phyloP scores from a whole-genome alignment of 2,113 vertebrate genomes.

The Eurystomus gularis region DNA sequence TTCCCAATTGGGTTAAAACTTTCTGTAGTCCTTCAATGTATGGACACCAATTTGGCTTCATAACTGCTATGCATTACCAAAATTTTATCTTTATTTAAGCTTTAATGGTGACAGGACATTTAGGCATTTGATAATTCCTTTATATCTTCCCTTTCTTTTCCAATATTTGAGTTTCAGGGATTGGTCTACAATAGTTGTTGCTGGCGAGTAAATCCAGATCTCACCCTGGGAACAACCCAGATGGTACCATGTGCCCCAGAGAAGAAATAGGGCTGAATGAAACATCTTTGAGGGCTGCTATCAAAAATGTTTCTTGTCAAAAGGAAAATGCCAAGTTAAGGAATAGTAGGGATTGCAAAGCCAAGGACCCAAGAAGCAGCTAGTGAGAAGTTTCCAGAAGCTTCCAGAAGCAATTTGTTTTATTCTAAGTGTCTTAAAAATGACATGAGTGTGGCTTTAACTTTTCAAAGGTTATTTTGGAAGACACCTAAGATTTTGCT shows the following conservation, averaged over 20 bases:
- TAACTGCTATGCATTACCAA: neutral
- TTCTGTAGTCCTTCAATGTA: neutral
- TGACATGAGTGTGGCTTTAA: neutral
- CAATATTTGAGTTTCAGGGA: neutral
- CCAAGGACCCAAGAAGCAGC: neutral
- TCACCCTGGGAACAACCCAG: fast-evolving
- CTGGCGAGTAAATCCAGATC: fast-evolving
- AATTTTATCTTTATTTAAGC: neutral
- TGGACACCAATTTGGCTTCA: neutral
- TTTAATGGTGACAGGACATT: neutral
- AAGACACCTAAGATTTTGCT: neutral
- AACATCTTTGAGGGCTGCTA: neutral
- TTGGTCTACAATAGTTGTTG: fast-evolving
- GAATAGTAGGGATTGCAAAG: neutral
- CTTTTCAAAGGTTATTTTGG: neutral
- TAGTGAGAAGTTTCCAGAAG: neutral
- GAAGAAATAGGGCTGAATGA: neutral
- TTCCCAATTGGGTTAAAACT: neutral
- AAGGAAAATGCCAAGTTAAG: neutral
- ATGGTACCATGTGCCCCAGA: neutral
- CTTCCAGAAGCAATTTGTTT: neutral
- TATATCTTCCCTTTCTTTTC: neutral
- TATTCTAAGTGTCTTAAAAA: neutral
- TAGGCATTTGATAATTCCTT: neutral
- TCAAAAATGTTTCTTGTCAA: neutral